Conservation (phyloP, 2,888 invertebrate species). For the Netelia inedita region DNA sequence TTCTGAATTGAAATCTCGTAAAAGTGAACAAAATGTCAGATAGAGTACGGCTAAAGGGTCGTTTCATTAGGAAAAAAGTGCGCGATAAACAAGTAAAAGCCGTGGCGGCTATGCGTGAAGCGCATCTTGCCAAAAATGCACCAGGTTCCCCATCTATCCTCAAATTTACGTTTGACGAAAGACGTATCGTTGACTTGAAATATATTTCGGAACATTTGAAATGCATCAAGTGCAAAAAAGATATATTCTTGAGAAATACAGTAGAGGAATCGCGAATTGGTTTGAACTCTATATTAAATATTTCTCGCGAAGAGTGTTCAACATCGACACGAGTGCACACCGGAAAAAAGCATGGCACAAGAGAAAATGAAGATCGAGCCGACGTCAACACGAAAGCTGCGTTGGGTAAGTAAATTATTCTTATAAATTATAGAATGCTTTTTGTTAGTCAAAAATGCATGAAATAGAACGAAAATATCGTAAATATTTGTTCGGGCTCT, state of each 20-base stretch:
- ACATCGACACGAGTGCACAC: conserved; percentile 15
- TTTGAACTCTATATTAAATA: conserved; percentile 25
- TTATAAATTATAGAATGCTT: conserved; percentile 31
- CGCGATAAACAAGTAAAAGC: conserved; percentile 20
- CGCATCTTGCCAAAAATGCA: neutral
- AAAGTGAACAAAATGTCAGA: conserved; percentile 23
- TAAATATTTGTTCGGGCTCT: conserved; percentile 34
- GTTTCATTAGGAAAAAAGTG: conserved; percentile 21
- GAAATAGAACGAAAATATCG: conserved; percentile 20
- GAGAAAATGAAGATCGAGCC: conserved; percentile 27
- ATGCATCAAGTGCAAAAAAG: conserved; percentile 26
- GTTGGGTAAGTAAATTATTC: conserved; percentile 31
- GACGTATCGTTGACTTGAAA: conserved; percentile 8
- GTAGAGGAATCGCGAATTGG: conserved; percentile 22
- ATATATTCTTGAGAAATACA: conserved; percentile 19
- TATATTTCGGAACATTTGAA: conserved; percentile 21
- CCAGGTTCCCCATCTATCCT: neutral
- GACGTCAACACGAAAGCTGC: conserved; percentile 25
- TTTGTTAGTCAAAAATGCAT: conserved; percentile 5
- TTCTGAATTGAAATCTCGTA: neutral
- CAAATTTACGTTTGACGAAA: conserved; percentile 14
- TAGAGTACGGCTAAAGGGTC: conserved; percentile 16
- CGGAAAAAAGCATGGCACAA: conserved; percentile 32
- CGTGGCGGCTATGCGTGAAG: conserved; percentile 27
- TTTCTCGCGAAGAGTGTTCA: conserved; percentile 33